These are phyloP conservation scores for Ailurus styani DNA, from an alignment of 2,113 vertebrate genomes.

Conservation along the genomic window DNA sequence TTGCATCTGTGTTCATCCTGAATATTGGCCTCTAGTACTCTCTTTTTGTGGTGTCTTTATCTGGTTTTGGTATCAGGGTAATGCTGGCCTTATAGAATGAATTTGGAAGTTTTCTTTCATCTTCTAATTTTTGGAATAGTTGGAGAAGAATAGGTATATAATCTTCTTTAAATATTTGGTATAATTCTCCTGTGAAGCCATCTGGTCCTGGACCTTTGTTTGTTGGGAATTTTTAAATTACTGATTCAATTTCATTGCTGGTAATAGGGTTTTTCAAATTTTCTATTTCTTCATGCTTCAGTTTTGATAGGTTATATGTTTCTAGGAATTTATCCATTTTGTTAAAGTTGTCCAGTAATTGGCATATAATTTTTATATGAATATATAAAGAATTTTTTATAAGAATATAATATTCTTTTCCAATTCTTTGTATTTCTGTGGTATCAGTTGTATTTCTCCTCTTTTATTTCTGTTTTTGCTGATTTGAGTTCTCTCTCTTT, in stretches of 20 bases:
- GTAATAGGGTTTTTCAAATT: background rate
- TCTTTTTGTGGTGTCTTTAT: background rate
- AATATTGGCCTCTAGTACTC: background rate
- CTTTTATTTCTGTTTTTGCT: background rate
- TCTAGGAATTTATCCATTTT: background rate
- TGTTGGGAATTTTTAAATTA: background rate
- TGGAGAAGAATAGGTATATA: background rate
- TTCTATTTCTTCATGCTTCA: background rate
- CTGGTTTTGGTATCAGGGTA: background rate
- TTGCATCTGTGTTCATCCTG: background rate
- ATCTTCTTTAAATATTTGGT: background rate
- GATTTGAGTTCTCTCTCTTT: background rate
- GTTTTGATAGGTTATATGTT: background rate
- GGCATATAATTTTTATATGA: background rate
- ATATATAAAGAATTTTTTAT: no score
- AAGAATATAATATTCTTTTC: background rate
- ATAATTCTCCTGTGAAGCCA: background rate
- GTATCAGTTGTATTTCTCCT: background rate
- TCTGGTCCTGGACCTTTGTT: background rate
- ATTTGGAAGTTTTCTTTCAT: background rate
- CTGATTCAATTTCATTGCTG: background rate
- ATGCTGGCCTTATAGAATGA: background rate
- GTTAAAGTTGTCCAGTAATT: background rate
- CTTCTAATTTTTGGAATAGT: background rate
- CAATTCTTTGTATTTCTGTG: background rate